Evolutionary conservation across 2,113 vertebrate species (phyloP).

Genomic region (Plestiodon gilberti): DNA sequence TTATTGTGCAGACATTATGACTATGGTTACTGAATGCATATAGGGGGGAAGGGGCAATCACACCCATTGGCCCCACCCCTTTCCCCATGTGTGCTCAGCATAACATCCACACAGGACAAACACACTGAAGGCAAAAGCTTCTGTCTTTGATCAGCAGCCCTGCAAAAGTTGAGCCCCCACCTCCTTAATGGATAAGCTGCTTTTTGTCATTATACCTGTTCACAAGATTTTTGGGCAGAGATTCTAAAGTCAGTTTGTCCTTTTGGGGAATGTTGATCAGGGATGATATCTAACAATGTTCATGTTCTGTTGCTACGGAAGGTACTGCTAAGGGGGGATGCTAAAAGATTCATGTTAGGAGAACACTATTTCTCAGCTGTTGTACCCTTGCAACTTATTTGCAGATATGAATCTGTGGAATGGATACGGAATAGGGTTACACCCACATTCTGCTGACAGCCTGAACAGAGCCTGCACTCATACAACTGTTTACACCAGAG

Average conservation of each 20-base stretch:
- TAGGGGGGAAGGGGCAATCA: neutral
- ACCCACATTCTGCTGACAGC: neutral
- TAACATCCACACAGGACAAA: neutral
- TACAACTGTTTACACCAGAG: no score
- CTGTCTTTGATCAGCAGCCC: neutral
- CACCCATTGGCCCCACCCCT: neutral
- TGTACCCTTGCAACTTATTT: neutral
- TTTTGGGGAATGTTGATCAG: neutral
- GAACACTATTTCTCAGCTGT: neutral
- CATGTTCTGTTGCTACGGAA: neutral
- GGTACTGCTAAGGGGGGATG: neutral
- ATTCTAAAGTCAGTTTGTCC: no score
- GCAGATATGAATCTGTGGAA: no score
- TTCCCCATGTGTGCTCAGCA: neutral
- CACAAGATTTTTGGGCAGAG: no score
- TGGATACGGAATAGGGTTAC: no score
- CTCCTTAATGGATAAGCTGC: neutral
- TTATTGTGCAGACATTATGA: neutral
- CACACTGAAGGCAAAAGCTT: neutral
- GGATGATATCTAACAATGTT: neutral
- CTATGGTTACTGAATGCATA: neutral
- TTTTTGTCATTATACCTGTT: neutral
- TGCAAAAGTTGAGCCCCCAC: neutral
- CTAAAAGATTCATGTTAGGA: neutral
- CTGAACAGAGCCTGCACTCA: neutral